Conservation (phyloP, 64 coral and sea anemone genomes). For the Trachythela sp. region DNA sequence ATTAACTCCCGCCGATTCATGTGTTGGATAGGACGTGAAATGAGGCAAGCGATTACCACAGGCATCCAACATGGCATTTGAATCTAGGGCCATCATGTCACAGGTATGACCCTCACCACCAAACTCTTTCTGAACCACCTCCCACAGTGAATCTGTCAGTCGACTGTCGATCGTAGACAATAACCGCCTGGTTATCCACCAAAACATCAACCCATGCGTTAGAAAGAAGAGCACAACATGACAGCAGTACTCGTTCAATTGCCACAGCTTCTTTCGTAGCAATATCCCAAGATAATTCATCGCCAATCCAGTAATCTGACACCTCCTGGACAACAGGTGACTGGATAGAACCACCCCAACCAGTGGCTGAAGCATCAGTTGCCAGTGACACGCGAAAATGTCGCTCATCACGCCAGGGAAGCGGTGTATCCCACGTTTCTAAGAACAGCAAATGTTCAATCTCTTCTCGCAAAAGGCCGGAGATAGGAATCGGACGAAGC, state of each 20-base stretch:
- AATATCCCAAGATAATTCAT: not conserved
- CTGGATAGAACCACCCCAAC: slow-evolving; percentile 7
- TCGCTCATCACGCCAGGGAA: too few species aligned
- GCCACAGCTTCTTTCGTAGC: not conserved
- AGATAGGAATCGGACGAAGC: not conserved
- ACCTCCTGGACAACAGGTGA: not conserved
- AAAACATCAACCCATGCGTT: not conserved
- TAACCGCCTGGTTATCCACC: not conserved
- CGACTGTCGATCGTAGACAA: not conserved
- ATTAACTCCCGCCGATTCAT: not conserved
- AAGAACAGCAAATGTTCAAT: slow-evolving; percentile 38
- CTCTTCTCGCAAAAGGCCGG: slow-evolving; percentile 9
- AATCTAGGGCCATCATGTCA: not conserved
- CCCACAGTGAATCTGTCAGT: not conserved
- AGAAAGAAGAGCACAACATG: not conserved
- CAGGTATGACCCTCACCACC: not conserved
- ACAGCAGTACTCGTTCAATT: not conserved
- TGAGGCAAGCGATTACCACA: not conserved
- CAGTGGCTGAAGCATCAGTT: slow-evolving; percentile 1
- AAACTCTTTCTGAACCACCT: not conserved
- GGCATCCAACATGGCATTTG: not conserved
- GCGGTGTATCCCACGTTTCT: too few species aligned
- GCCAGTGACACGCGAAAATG: not conserved
- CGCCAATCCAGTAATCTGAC: not conserved
- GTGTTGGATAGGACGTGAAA: not conserved